Evolutionary conservation across 2,797 vertebrate species (phyloP).

Genomic region (Halcyon chelicuti): DNA sequence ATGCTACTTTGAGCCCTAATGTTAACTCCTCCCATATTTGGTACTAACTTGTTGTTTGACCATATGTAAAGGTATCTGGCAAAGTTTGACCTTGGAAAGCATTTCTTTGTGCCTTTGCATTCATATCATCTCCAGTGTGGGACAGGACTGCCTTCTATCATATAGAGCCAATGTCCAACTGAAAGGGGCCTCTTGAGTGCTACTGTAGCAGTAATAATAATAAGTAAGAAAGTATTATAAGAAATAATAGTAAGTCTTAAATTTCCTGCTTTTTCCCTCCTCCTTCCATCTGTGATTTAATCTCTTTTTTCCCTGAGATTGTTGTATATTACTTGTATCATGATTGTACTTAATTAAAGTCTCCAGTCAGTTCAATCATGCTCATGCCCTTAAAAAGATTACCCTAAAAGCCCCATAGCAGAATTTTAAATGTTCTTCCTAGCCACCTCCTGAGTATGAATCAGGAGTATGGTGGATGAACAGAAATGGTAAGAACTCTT

Average conservation of each 20-base stretch:
- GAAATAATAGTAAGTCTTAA: background rate
- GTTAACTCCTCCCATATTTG: background rate
- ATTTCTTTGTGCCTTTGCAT: background rate
- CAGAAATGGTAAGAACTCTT: background rate
- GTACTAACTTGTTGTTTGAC: background rate
- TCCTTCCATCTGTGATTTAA: background rate
- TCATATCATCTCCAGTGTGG: background rate
- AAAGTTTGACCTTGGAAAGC: background rate
- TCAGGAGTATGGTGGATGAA: background rate
- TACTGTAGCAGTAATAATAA: background rate
- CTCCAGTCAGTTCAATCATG: background rate
- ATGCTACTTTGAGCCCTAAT: background rate
- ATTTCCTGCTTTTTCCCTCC: background rate
- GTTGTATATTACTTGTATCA: background rate
- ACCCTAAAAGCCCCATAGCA: background rate
- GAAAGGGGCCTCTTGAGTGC: background rate
- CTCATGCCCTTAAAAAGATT: background rate
- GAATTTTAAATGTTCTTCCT: background rate
- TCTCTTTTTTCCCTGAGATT: background rate
- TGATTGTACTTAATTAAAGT: background rate
- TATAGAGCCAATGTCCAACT: background rate
- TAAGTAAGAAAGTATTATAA: too few relatives aligned
- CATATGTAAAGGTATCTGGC: background rate
- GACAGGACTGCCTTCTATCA: background rate
- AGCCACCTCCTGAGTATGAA: background rate